Percentiles rank a stretch among this genome's conserved stretches.
phyloP scores from a whole-genome alignment of 53 echinoderm and acorn worm genomes.

The Luidia sarsii region DNA sequence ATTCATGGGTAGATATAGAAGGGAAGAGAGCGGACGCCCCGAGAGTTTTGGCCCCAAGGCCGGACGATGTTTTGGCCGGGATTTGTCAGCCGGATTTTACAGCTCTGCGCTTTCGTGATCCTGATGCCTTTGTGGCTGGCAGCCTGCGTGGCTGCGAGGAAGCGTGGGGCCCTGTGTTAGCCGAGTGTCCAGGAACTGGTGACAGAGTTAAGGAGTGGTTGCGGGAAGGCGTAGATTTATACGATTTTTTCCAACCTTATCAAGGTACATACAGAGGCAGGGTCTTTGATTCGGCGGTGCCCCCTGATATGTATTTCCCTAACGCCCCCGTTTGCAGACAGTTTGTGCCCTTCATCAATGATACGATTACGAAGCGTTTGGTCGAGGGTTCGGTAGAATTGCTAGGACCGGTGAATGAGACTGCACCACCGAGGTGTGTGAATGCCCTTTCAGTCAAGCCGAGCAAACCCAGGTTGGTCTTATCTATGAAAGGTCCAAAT shows the following conservation, averaged over 20 bases:
- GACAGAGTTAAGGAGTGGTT: not conserved
- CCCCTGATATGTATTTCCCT: not conserved
- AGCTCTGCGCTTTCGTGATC: slow-evolving; percentile 17
- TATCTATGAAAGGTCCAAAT: not conserved
- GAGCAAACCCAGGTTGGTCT: not conserved
- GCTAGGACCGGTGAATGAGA: not conserved
- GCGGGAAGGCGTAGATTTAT: not conserved
- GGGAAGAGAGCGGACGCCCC: not conserved
- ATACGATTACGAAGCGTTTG: not conserved
- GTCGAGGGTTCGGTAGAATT: not conserved
- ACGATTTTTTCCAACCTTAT: not conserved
- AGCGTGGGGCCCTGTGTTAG: not conserved
- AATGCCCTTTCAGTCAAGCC: not conserved
- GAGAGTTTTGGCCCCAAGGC: not conserved
- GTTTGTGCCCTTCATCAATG: not conserved
- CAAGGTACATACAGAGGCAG: not conserved
- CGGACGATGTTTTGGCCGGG: not conserved
- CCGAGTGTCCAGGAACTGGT: not conserved
- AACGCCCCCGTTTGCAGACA: not conserved
- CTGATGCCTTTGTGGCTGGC: slow-evolving; percentile 4
- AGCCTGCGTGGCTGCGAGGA: not conserved
- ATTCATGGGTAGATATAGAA: slow-evolving; percentile 16
- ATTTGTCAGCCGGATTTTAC: not conserved
- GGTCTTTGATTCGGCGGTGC: not conserved
- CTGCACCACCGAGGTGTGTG: not conserved